Evolutionary conservation across 2,888 invertebrate genomes (phyloP).

Genomic region (Pantelozetes paolii): DNA sequence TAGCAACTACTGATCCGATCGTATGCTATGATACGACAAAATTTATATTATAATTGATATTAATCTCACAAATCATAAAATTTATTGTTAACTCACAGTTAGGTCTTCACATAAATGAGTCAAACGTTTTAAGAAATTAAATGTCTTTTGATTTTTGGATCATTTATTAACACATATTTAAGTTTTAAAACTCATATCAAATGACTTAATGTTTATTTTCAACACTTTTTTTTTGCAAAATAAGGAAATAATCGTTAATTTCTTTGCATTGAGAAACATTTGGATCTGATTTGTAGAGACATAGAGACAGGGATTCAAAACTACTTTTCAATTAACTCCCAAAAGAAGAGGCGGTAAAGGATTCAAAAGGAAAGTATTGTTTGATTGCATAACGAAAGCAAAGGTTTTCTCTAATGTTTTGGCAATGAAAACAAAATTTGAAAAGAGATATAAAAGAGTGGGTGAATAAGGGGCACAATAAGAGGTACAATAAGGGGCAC

Average conservation of each 20-base stretch:
- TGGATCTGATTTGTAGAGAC: no score
- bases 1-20: not conserved
- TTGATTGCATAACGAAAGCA: not conserved
- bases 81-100: no score
- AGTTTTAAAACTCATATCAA: not conserved
- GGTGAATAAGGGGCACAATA: not conserved
- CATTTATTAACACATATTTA: not conserved
- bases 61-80: not conserved
- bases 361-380: not conserved
- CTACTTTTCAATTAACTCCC: not conserved
- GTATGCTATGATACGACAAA: conserved; percentile 14
- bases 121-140: conserved; percentile 19
- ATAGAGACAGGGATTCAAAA: not conserved
- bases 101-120: no score
- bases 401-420: not conserved
- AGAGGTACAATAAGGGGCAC: not conserved
- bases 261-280: no score
- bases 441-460: conserved; percentile 5
- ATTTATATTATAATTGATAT: conserved; percentile 9
- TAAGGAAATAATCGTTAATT: no score
- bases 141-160: not conserved
- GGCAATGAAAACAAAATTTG: conserved; percentile 28
- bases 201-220: not conserved
- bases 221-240: no score
- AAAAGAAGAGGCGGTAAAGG: not conserved